phyloP scores from a whole-genome alignment of 2,888 invertebrate species.

The Parasteatoda lunata region DNA sequence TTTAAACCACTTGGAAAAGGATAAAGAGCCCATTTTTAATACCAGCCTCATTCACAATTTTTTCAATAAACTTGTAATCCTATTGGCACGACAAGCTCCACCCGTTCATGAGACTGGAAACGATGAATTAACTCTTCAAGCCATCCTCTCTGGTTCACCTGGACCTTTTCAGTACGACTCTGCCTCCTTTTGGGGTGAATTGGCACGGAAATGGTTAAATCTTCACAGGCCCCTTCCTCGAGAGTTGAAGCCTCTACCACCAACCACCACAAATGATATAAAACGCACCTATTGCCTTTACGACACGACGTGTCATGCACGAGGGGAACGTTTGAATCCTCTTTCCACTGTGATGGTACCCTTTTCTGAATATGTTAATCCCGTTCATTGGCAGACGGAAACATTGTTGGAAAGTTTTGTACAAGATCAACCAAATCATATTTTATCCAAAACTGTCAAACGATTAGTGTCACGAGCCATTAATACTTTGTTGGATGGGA shows the following conservation, averaged over 20 bases:
- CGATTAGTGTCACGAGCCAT: neutral
- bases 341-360: neutral
- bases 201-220: neutral
- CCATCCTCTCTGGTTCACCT: neutral
- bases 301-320: neutral
- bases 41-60: neutral
- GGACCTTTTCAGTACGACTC: neutral
- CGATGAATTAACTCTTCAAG: neutral
- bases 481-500: neutral
- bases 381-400: neutral
- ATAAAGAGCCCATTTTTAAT: neutral
- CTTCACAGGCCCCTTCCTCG: neutral
- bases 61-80: neutral
- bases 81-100: neutral
- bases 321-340: neutral
- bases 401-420: neutral
- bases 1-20: neutral
- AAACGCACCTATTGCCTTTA: neutral
- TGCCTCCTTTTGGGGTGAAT: neutral
- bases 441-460: neutral
- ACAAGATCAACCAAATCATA: neutral
- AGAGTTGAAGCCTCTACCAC: neutral
- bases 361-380: neutral
- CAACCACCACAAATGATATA: neutral
- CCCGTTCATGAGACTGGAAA: neutral